Evolutionary conservation across 2,113 vertebrate species (phyloP).

Genomic region (Mola mola): DNA sequence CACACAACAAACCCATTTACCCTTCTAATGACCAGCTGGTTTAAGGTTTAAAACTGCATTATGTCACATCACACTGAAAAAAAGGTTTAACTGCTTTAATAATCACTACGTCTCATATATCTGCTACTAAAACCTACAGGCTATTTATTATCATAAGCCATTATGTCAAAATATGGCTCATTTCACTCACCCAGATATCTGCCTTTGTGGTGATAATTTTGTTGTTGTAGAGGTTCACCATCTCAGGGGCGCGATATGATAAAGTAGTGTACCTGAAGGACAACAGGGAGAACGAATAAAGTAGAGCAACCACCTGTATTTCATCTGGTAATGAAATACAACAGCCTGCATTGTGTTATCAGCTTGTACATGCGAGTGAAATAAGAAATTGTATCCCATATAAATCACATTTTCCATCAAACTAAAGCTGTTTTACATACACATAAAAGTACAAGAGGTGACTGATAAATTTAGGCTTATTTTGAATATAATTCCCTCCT

Average conservation of each 20-base stretch:
- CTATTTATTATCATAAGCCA: too few species aligned
- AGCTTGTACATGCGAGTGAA: not conserved
- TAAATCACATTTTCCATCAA: too few species aligned
- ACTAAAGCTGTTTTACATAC: too few species aligned
- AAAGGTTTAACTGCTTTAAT: too few species aligned
- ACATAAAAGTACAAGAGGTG: too few species aligned
- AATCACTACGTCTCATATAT: too few species aligned
- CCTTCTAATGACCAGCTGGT: too few species aligned
- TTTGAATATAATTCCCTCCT: too few species aligned
- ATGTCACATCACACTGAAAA: too few species aligned
- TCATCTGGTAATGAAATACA: not conserved
- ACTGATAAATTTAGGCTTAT: not conserved
- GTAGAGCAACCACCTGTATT: not conserved
- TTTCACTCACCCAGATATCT: slow-evolving; percentile 91
- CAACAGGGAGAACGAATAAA: not conserved
- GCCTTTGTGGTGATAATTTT: slow-evolving; percentile 97
- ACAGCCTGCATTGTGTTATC: not conserved
- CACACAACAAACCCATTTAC: not conserved
- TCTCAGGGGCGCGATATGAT: slow-evolving; percentile 97
- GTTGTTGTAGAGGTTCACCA: slow-evolving; percentile 98
- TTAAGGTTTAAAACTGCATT: not conserved
- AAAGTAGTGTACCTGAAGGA: slow-evolving; percentile 92
- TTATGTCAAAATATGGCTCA: too few species aligned
- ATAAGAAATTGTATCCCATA: too few species aligned
- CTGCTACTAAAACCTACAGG: too few species aligned